Base-by-base conservation (phyloP, 1,140 invertebrate species). In the Drosophila punjabiensis region DNA sequence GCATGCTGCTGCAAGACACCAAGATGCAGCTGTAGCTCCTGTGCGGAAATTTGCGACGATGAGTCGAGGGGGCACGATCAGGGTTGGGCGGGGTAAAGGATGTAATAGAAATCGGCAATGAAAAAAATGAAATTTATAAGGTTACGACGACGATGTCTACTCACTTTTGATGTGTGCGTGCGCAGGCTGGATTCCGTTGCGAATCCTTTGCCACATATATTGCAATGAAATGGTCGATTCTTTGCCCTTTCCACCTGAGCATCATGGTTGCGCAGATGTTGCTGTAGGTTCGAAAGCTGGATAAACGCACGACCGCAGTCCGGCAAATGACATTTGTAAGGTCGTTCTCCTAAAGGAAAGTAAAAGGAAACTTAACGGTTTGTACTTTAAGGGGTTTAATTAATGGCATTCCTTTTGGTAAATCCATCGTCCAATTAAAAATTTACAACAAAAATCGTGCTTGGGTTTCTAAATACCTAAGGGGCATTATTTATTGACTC, bases 281-380 rank as follows among this genome's bases (percentile, higher is more conserved):
- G 98, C 93, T 99, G 98, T 13, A 99, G 96, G 94, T 99, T 99
- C 35, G 98, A 99, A 85, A 99, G 95, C 94, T 99, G 98, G 93
- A 99, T 99, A 94, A 99, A 99, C 67, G 98, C 98, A 82, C 98
- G 95, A 30, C 98, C 98, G 94, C 98, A 99, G 91, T 99, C 98
- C 35, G 98, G 97, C 85, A 99, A 95, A 93, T 98, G 97, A 94
- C 98, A 99, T 94, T 98, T 98, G 95, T 99, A 99, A 11, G 98
- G 98, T 82, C 98, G 96, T 94, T 99, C 98, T 91, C 98, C 98
- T 99, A 95, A 8, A 35, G 14, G 9, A 6, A 28, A 39, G n/a
- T 30, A 47, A 37, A 18, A 48, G n/a, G 1, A 18, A 28, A 32
- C 5, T 14, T 35, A 37, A 24, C 5, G 5, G 16, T 24, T 14